phyloP scores from a whole-genome alignment of 2,888 invertebrate species.

The Arge pagana region DNA sequence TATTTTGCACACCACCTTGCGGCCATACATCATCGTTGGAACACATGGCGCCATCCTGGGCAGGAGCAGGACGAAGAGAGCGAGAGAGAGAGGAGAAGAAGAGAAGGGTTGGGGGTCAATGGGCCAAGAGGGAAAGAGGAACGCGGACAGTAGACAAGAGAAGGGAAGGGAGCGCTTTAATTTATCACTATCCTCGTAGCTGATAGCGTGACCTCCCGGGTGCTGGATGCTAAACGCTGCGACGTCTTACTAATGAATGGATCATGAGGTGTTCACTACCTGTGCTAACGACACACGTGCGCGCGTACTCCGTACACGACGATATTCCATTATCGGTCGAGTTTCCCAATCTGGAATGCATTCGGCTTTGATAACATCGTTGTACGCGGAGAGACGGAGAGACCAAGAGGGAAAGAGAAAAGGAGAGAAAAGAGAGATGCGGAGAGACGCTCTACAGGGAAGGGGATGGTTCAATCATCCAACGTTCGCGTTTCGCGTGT shows the following conservation, averaged over 20 bases:
- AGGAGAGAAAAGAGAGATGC: neutral
- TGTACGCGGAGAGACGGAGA: conserved; percentile 5
- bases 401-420: neutral
- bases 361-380: conserved; percentile 30
- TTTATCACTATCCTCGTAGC: conserved; percentile 21
- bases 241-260: conserved; percentile 11
- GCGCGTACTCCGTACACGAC: neutral
- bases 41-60: conserved; percentile 46
- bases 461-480: too few relatives aligned
- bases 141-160: conserved; percentile 1
- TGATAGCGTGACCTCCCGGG: conserved; percentile 14
- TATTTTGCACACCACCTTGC: conserved; percentile 41
- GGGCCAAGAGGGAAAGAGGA: conserved; percentile 9
- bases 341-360: conserved; percentile 32
- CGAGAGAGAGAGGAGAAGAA: conserved; percentile 35
- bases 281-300: neutral
- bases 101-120: conserved; percentile 9
- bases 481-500: too few relatives aligned
- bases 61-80: conserved; percentile 28
- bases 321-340: conserved; percentile 29
- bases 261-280: conserved; percentile 8
- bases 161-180: conserved; percentile 15
- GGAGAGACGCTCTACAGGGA: too few relatives aligned
- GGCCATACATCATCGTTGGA: conserved; percentile 48
- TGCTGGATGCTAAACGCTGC: conserved; percentile 17